Conservation (phyloP, 2,113 vertebrate species). For the Odontesthes bonariensis region DNA sequence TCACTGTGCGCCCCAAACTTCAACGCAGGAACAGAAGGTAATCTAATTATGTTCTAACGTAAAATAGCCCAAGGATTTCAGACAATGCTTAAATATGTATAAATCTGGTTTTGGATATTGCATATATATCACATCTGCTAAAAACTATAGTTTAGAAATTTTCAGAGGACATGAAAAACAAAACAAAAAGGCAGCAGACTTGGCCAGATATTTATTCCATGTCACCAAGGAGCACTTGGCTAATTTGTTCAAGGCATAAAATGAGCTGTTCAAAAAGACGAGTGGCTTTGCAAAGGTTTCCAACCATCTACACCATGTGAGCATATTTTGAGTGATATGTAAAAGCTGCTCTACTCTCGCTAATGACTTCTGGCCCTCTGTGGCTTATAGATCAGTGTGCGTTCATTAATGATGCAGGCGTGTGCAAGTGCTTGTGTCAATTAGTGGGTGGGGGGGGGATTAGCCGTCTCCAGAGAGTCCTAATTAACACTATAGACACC, state of each 20-base stretch:
- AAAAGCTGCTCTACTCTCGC: conserved; percentile 63
- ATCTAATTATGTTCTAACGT: conserved; percentile 37
- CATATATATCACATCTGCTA: conserved; percentile 15
- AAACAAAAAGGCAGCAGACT: conserved; percentile 33
- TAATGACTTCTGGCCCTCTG: conserved; percentile 74
- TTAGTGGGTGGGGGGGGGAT: conserved; percentile 69
- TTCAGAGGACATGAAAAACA: conserved; percentile 27
- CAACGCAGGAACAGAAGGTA: conserved; percentile 43
- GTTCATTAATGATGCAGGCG: conserved; percentile 78
- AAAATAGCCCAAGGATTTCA: conserved; percentile 10
- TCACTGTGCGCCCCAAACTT: conserved; percentile 33
- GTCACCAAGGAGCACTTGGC: conserved; percentile 29
- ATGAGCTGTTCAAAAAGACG: conserved; percentile 44
- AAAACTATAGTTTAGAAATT: conserved; percentile 17
- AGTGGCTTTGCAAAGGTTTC: conserved; percentile 54
- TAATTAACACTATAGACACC: conserved; percentile 67
- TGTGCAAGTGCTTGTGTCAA: conserved; percentile 66
- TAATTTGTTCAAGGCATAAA: conserved; percentile 56
- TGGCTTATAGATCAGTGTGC: conserved; percentile 75
- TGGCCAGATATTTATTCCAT: conserved; percentile 30
- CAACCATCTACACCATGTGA: conserved; percentile 46
- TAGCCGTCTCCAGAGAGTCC: conserved; percentile 65
- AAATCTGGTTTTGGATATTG: conserved; percentile 16
- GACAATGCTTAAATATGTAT: conserved; percentile 4
- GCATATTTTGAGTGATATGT: conserved; percentile 63